Evolutionary conservation across 2,113 vertebrate species (phyloP).

Genomic region (Suricata suricatta): DNA sequence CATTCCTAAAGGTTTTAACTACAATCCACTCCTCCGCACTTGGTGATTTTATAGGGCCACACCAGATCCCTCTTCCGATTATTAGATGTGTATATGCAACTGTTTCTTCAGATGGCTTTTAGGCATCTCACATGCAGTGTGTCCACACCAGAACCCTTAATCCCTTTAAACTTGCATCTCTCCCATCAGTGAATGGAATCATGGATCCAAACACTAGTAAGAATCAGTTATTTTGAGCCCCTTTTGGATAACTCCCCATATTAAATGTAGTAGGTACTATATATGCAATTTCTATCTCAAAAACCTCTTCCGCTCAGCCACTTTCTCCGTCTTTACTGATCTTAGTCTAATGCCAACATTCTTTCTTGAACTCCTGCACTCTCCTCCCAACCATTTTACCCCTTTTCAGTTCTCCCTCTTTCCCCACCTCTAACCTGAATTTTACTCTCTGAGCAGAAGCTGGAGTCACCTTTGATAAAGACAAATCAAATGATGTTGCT

Average conservation of each 20-base stretch:
- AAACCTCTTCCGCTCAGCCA: too few relatives aligned
- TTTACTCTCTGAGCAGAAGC: background rate
- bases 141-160: background rate
- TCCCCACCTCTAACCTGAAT: background rate
- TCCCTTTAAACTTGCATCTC: background rate
- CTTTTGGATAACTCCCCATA: background rate
- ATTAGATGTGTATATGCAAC: background rate
- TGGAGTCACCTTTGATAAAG: background rate
- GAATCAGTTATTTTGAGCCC: background rate
- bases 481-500: background rate
- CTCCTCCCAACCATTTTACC: background rate
- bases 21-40: background rate
- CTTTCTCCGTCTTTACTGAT: background rate
- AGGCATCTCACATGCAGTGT: background rate
- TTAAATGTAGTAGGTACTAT: background rate
- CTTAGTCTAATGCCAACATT: background rate
- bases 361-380: background rate
- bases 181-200: background rate
- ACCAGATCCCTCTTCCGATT: background rate
- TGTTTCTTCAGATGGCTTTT: background rate
- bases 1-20: background rate
- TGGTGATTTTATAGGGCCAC: background rate
- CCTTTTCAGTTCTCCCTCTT: background rate
- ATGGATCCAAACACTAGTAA: background rate
- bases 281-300: background rate